These are phyloP conservation scores for Venustoraphidia nigricollis DNA, from an alignment of 2,888 invertebrate species.

Conservation along the genomic window DNA sequence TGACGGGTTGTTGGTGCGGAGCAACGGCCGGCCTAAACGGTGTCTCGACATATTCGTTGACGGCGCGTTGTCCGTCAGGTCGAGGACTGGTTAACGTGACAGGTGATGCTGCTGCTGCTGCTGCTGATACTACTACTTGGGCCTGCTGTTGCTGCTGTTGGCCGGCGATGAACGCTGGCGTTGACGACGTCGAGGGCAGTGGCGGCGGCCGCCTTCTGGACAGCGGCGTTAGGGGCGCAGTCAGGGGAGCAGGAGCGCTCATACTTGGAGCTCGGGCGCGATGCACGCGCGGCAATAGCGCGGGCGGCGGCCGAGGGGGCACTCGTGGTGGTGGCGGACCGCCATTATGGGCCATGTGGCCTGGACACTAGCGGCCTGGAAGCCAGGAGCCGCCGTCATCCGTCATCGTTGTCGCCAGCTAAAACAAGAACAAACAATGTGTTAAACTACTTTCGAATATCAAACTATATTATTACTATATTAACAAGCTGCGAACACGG, in stretches of 20 bases:
- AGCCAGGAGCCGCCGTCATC: constrained; percentile 47
- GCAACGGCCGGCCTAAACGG: constrained; percentile 48
- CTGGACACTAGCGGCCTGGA: constrained; percentile 33
- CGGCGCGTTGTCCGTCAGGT: constrained; percentile 71
- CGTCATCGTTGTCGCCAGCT: constrained; percentile 53
- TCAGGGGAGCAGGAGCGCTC: constrained; percentile 35
- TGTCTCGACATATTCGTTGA: constrained; percentile 89
- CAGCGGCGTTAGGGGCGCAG: constrained; percentile 34
- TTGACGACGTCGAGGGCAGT: constrained; percentile 8
- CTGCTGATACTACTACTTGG: constrained; percentile 8
- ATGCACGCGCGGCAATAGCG: constrained; percentile 54
- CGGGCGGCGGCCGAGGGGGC: constrained; percentile 59
- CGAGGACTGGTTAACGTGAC: constrained; percentile 53
- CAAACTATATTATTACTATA: no score
- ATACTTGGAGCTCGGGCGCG: constrained; percentile 38
- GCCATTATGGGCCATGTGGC: constrained; percentile 62
- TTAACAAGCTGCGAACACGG: no score
- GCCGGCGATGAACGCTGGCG: constrained; percentile 9
- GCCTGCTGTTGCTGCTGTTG: constrained; percentile 16
- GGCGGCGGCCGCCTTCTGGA: constrained; percentile 23
- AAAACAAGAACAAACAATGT: constrained; percentile 20
- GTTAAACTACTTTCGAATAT: background rate
- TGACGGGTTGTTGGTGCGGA: constrained; percentile 35
- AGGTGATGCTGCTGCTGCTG: constrained; percentile 13
- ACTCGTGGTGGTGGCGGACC: constrained; percentile 43